These are phyloP conservation scores for Prionace glauca DNA, from an alignment of 2,797 vertebrate genomes.

Conservation along the genomic window DNA sequence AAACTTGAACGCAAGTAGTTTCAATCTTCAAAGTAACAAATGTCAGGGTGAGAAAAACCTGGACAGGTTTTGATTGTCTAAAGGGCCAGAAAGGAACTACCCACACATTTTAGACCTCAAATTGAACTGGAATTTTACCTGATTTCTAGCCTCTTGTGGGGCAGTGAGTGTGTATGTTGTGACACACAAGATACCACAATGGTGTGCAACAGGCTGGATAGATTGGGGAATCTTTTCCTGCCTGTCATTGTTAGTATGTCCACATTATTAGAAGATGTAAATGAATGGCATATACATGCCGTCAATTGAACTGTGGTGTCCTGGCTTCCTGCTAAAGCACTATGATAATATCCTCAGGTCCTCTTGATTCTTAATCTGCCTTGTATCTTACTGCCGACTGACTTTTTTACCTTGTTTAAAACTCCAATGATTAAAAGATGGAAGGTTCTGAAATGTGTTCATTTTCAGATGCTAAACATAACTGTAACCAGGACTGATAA, in stretches of 20 bases:
- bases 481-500: background rate
- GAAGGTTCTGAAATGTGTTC: background rate
- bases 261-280: background rate
- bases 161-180: background rate
- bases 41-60: background rate
- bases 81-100: background rate
- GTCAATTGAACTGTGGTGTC: background rate
- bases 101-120: background rate
- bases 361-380: background rate
- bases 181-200: background rate
- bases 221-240: background rate
- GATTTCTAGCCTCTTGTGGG: background rate
- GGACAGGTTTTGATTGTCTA: background rate
- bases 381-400: background rate
- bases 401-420: background rate
- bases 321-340: background rate
- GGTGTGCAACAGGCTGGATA: background rate
- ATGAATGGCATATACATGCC: background rate
- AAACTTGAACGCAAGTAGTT: background rate
- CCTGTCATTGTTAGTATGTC: background rate
- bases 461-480: constrained; percentile 6
- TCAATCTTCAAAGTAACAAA: background rate
- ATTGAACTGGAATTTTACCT: background rate
- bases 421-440: background rate
- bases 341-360: background rate